These are phyloP conservation scores for Castor canadensis DNA, from an alignment of 2,113 vertebrate genomes.

Conservation along the genomic window DNA sequence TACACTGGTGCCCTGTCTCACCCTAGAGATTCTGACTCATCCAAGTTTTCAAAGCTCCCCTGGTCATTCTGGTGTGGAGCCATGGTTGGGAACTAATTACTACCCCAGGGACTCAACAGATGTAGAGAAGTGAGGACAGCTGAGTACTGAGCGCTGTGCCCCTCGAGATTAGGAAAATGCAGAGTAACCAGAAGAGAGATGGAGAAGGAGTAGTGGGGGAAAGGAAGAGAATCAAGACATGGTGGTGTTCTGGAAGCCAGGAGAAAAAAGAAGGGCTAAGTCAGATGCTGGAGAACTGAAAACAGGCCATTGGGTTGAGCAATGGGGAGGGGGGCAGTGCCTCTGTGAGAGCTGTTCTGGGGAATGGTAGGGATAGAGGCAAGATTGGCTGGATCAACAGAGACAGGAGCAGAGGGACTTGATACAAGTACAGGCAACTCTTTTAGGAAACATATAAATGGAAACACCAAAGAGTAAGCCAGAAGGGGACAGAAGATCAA, in stretches of 20 bases:
- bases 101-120: fast-evolving
- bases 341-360: fast-evolving
- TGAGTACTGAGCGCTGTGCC: neutral
- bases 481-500: fast-evolving
- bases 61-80: fast-evolving
- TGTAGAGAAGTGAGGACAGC: fast-evolving
- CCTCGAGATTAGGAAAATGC: neutral
- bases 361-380: fast-evolving
- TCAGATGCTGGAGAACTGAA: neutral
- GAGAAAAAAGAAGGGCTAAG: neutral
- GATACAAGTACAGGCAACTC: neutral
- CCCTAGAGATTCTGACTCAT: neutral
- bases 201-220: fast-evolving
- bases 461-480: fast-evolving
- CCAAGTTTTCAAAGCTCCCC: neutral
- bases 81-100: neutral
- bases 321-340: fast-evolving
- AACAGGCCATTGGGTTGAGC: fast-evolving
- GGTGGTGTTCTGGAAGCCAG: neutral
- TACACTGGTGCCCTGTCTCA: fast-evolving
- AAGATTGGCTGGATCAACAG: fast-evolving
- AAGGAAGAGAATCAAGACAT: fast-evolving
- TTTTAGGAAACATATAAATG: neutral
- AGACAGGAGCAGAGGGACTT: neutral
- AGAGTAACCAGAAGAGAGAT: fast-evolving